Evolutionary conservation across 2,113 vertebrate genomes (phyloP), one percentile per base, ranked within the genome.

Genomic region (Crypturellus undulatus): DNA sequence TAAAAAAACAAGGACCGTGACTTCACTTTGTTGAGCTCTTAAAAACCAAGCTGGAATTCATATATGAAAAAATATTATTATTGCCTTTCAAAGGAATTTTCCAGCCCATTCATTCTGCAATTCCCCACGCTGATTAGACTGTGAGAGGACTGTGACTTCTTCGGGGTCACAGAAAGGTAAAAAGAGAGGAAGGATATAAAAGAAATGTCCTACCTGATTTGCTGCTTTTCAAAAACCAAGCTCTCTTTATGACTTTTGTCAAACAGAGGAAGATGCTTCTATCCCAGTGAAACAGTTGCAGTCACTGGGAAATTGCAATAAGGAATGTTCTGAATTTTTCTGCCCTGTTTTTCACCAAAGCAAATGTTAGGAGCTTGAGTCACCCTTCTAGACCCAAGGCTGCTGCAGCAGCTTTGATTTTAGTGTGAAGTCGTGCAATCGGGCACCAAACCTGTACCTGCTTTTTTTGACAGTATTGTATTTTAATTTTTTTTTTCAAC

Each of bases 201-300:
- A 86, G 71, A 94, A 96, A 94, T 88, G 69, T 89, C 92, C 95
- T 97, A 96, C 94, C 96, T 97, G 94, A 89, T 94, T 98, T 96
- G 85, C 59, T 24, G 43, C 83, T 95, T 96, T 96, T 95, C 75
- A 95, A 90, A 97, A 96, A 96, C 64, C 82, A 96, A 96, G 77
- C 83, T 96, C 89, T 93, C 76, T 90, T 90, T 95, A 89, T 92
- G 88, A 94, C 77, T 95, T 97, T 92, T 97, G 76, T 94, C 88
- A 96, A 95, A 90, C 85, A 90, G 89, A 95, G 16, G 36, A 93
- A 85, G 59, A 83, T 67, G 73, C 22, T 95, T 97, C 94, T 89
- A 84, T 91, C 65, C 69, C 60, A 89, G 36, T 70, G 51, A 85
- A 94, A 79, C 28, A 56, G 67, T 79, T 90, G 32, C 60, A 16